A percentile compares a stretch with the other conserved stretches of the same genome.
phyloP scores from a whole-genome alignment of 2,113 vertebrate genomes.

The Saguinus imperator region DNA sequence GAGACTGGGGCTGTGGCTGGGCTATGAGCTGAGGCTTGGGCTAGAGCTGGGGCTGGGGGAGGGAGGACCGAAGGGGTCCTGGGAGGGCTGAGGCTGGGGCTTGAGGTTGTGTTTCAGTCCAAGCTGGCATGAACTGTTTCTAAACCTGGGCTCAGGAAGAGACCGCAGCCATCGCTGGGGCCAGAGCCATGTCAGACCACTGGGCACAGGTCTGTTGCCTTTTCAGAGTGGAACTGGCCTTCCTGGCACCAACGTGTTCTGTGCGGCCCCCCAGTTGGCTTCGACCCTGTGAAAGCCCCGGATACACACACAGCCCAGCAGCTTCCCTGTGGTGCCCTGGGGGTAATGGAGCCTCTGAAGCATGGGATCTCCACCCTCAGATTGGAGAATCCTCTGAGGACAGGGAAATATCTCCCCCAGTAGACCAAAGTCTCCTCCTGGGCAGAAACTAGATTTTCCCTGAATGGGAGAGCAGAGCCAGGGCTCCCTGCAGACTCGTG shows the following conservation, averaged over 20 bases:
- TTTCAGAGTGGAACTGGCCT: not conserved
- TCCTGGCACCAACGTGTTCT: not conserved
- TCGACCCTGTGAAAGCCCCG: not conserved
- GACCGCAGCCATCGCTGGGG: not conserved
- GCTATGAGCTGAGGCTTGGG: no score
- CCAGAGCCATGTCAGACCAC: not conserved
- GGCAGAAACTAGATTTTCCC: no score
- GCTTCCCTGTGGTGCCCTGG: accelerated
- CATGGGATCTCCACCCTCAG: no score
- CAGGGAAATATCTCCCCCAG: no score
- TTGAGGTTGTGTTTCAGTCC: not conserved
- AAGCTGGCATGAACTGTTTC: not conserved
- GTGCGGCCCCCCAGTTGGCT: no score
- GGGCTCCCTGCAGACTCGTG: no score
- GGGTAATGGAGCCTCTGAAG: not conserved
- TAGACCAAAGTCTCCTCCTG: no score
- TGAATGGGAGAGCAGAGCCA: no score
- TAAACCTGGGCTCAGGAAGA: not conserved
- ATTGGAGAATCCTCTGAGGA: no score
- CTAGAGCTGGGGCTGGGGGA: no score
- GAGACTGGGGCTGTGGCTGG: no score
- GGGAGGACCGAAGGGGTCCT: not conserved
- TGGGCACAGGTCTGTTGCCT: not conserved
- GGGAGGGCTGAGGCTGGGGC: not conserved
- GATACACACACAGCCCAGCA: no score